Percentiles rank a stretch among this genome's conserved stretches.
phyloP scores from a whole-genome alignment of 2,797 vertebrate genomes.

The Syngnathus rostellatus region DNA sequence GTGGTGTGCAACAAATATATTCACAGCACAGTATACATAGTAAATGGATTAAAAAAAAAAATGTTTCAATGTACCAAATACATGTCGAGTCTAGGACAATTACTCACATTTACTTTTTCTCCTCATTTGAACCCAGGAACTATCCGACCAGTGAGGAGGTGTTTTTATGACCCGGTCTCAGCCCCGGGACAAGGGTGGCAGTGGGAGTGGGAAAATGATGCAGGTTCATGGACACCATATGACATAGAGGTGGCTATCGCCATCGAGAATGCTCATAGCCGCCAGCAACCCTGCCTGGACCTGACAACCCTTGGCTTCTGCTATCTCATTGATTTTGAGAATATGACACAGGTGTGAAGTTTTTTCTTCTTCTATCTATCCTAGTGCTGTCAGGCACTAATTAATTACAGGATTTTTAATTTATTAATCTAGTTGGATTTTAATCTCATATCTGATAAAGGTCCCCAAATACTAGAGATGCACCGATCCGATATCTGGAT shows the following conservation, averaged over 20 bases:
- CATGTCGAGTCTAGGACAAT: not conserved
- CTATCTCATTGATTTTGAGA: slow-evolving; percentile 85
- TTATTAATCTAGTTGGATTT: too few species aligned
- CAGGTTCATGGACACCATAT: slow-evolving; percentile 83
- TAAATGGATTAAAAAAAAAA: not conserved
- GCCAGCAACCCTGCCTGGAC: slow-evolving; percentile 85
- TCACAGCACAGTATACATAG: not conserved
- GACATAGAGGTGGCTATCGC: slow-evolving; percentile 90
- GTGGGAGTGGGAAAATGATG: slow-evolving; percentile 94
- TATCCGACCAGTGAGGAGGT: slow-evolving; percentile 85
- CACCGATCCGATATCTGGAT: too few species aligned
- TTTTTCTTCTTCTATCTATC: not conserved
- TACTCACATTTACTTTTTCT: not conserved
- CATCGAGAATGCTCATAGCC: slow-evolving; percentile 80
- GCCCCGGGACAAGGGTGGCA: slow-evolving; percentile 87
- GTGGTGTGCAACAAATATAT: not conserved
- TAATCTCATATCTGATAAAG: too few species aligned
- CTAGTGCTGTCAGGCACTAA: too few species aligned
- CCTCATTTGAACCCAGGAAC: slow-evolving; percentile 67
- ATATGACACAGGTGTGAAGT: slow-evolving; percentile 82
- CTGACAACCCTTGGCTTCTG: slow-evolving; percentile 85
- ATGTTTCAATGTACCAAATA: not conserved
- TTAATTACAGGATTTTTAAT: too few species aligned
- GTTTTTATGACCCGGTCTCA: slow-evolving; percentile 81
- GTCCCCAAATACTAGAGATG: too few species aligned